Evolutionary conservation across 2,888 invertebrate genomes (phyloP).

Genomic region (Calephelis perditalis): DNA sequence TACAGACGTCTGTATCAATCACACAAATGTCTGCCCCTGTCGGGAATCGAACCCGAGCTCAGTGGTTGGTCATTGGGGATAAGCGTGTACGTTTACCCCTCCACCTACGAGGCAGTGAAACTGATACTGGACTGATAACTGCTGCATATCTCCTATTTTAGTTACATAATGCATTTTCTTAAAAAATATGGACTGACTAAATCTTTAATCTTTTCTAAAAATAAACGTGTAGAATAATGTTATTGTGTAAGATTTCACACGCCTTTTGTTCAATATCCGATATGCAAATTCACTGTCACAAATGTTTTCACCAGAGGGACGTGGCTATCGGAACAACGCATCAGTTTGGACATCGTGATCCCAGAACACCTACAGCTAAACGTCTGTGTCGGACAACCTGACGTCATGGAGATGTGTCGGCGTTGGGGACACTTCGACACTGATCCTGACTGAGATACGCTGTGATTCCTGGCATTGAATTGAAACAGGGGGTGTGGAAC

Average conservation of each 20-base stretch:
- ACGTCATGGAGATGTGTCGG: conserved; percentile 38
- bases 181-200: background rate
- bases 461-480: conserved; percentile 36
- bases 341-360: conserved; percentile 33
- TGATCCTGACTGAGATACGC: conserved; percentile 62
- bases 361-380: conserved; percentile 29
- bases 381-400: conserved; percentile 37
- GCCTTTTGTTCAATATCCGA: conserved; percentile 14
- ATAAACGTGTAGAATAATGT: conserved; percentile 19
- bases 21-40: too few species aligned
- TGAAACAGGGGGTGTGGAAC: background rate
- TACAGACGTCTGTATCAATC: too few species aligned
- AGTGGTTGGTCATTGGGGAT: too few species aligned
- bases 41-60: too few species aligned
- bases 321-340: conserved; percentile 48
- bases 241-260: conserved; percentile 7
- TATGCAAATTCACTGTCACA: conserved; percentile 7
- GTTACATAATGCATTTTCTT: too few species aligned
- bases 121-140: too few species aligned
- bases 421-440: conserved; percentile 44
- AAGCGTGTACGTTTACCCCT: too few species aligned
- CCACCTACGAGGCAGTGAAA: too few species aligned
- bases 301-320: conserved; percentile 6
- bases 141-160: too few species aligned
- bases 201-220: background rate